phyloP scores from a whole-genome alignment of 1,140 invertebrate species.

The Coboldia fuscipes region DNA sequence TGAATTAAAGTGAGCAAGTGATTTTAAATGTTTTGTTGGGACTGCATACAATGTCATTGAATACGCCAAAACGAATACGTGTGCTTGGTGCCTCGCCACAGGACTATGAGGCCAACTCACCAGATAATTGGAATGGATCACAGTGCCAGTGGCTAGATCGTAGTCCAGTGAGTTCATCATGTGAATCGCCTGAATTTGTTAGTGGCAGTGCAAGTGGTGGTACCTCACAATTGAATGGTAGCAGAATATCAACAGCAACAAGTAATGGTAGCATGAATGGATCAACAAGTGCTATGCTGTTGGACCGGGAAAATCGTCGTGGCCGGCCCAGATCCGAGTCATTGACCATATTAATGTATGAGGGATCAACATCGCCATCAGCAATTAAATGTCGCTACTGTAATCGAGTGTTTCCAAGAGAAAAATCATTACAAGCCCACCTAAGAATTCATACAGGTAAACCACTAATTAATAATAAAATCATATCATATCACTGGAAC shows the following conservation, averaged over 20 bases:
- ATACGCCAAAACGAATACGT: conserved; percentile 1
- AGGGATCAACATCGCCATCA: conserved; percentile 46
- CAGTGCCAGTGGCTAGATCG: too few relatives aligned
- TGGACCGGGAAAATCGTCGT: conserved; percentile 14
- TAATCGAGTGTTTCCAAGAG: conserved; percentile 53
- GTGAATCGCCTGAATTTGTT: too few relatives aligned
- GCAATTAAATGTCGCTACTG: conserved; percentile 55
- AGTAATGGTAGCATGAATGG: background rate
- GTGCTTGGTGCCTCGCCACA: background rate
- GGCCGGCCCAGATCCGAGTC: conserved; percentile 53
- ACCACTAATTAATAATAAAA: too few relatives aligned
- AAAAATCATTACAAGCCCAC: conserved; percentile 65
- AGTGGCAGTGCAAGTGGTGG: background rate
- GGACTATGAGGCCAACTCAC: background rate
- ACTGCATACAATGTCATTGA: conserved; percentile 1
- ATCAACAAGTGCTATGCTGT: background rate
- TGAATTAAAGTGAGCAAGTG: too few relatives aligned
- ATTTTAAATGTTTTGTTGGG: too few relatives aligned
- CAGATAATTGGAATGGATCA: too few relatives aligned
- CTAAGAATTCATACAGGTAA: conserved; percentile 58
- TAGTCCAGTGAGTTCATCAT: too few relatives aligned
- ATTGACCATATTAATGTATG: conserved; percentile 44
- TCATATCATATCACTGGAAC: too few relatives aligned
- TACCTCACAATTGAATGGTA: background rate
- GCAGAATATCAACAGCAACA: background rate